Conservation (phyloP, 1,140 invertebrate species). For the Ips typographus region DNA sequence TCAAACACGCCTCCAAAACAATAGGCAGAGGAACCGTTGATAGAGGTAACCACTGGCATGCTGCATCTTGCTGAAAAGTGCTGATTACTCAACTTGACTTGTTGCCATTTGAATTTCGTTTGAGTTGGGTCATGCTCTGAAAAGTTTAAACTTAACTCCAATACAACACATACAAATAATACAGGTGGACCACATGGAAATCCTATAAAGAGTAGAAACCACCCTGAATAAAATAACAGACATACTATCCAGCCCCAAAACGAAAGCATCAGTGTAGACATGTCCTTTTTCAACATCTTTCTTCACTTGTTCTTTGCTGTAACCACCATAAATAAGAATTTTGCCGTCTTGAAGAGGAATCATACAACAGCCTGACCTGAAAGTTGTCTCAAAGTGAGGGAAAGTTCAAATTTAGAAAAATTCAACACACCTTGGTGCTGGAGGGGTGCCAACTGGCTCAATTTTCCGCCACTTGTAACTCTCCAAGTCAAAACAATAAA, state of each 20-base stretch:
- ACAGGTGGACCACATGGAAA: too few species aligned
- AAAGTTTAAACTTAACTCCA: conserved; percentile 33
- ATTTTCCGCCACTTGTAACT: conserved; percentile 80
- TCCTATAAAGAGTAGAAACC: too few species aligned
- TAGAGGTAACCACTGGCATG: conserved; percentile 53
- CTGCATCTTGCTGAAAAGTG: conserved; percentile 70
- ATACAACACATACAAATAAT: too few species aligned
- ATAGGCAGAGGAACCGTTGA: conserved; percentile 61
- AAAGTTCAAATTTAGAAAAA: neutral
- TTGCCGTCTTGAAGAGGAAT: conserved; percentile 61
- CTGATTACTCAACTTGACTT: conserved; percentile 68
- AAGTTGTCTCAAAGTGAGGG: neutral
- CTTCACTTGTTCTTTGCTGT: conserved; percentile 77
- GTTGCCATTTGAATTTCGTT: conserved; percentile 75
- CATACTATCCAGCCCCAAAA: conserved; percentile 70
- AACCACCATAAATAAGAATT: conserved; percentile 84
- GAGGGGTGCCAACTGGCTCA: conserved; percentile 64
- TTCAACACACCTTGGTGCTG: conserved; percentile 55
- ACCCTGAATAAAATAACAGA: conserved; percentile 15
- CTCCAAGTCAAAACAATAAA: conserved; percentile 81
- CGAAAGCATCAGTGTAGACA: conserved; percentile 81
- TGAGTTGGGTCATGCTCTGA: conserved; percentile 64
- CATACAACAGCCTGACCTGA: conserved; percentile 73
- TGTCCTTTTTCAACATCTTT: conserved; percentile 80
- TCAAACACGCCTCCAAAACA: conserved; percentile 81